Conservation (phyloP, 1,140 invertebrate species). For the Saccostrea glomerata region DNA sequence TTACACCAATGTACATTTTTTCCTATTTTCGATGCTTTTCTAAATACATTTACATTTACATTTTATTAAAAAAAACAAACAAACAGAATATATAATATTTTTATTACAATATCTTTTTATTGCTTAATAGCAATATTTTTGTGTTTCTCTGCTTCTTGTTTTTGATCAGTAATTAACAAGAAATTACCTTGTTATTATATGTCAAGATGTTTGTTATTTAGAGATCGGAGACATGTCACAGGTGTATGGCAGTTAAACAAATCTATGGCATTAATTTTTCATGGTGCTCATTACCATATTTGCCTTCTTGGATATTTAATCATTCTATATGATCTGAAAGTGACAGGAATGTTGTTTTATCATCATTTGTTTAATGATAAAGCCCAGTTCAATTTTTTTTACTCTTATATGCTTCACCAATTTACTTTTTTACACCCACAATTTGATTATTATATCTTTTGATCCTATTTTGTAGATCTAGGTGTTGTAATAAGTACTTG, state of each 20-base stretch:
- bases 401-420: background rate
- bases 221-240: too few relatives aligned
- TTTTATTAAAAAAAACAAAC: too few relatives aligned
- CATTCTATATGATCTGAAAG: background rate
- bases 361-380: background rate
- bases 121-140: too few relatives aligned
- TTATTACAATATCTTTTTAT: too few relatives aligned
- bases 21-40: background rate
- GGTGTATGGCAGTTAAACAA: too few relatives aligned
- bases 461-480: constrained; percentile 20
- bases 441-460: background rate
- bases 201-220: too few relatives aligned
- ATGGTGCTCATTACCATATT: background rate
- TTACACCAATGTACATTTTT: constrained; percentile 4
- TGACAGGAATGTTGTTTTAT: background rate
- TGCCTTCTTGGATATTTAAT: background rate
- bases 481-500: constrained; percentile 1
- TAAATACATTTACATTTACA: too few relatives aligned
- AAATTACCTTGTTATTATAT: too few relatives aligned
- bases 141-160: too few relatives aligned
- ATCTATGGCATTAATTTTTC: background rate
- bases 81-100: too few relatives aligned
- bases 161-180: too few relatives aligned
- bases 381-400: background rate
- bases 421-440: background rate